These are phyloP conservation scores for Rotaria socialis DNA, from an alignment of 2,888 invertebrate species.

Conservation along the genomic window DNA sequence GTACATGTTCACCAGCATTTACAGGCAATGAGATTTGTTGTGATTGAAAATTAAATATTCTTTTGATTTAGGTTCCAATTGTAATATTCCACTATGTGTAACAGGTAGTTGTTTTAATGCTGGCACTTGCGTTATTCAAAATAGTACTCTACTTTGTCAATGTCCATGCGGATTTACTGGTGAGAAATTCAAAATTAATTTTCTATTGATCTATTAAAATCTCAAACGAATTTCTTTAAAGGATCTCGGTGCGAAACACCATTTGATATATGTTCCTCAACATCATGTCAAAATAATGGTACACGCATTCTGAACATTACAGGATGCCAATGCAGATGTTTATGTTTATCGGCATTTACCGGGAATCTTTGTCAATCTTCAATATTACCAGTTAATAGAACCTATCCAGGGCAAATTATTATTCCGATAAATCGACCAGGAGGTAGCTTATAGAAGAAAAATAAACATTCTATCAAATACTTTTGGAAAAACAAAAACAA, in stretches of 20 bases:
- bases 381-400: background rate
- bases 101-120: slow-evolving; percentile 42
- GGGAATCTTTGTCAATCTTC: slow-evolving; percentile 45
- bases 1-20: slow-evolving; percentile 47
- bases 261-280: slow-evolving; percentile 43
- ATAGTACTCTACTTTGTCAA: slow-evolving; percentile 6
- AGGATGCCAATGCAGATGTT: slow-evolving; percentile 36
- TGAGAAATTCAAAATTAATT: background rate
- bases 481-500: too few relatives aligned
- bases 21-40: background rate
- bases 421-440: slow-evolving; percentile 21
- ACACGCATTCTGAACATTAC: slow-evolving; percentile 40
- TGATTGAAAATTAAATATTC: too few relatives aligned
- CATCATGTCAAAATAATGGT: slow-evolving; percentile 40
- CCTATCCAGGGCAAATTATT: slow-evolving; percentile 27
- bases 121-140: slow-evolving; percentile 38
- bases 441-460: background rate
- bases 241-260: slow-evolving; percentile 42
- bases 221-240: background rate
- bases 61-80: background rate
- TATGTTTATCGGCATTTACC: slow-evolving; percentile 42
- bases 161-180: slow-evolving; percentile 44
- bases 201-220: too few relatives aligned
- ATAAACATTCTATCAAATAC: too few relatives aligned
- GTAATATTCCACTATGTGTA: slow-evolving; percentile 38